Evolutionary conservation across 2,113 vertebrate species (phyloP).

Genomic region (Odobenus rosmarus): DNA sequence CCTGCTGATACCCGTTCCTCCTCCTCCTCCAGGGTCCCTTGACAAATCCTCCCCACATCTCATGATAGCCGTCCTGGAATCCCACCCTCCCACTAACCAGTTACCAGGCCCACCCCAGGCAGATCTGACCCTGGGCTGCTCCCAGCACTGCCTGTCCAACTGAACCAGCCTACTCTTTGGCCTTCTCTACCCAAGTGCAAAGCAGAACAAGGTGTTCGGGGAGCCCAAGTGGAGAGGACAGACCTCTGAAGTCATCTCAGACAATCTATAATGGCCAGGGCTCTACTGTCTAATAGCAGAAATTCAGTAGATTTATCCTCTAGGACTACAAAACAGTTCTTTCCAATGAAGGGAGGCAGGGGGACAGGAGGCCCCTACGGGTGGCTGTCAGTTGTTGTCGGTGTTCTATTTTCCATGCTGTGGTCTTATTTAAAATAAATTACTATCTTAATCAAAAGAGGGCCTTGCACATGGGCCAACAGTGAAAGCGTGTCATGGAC

Average conservation of each 20-base stretch:
- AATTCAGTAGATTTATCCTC: neutral
- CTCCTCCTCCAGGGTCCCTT: neutral
- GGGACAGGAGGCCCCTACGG: fast-evolving
- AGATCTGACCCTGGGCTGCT: neutral
- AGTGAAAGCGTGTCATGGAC: neutral
- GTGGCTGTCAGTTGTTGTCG: fast-evolving
- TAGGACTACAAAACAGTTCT: neutral
- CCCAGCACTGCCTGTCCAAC: neutral
- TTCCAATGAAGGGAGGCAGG: neutral
- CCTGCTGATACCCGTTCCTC: neutral
- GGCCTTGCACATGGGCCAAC: neutral
- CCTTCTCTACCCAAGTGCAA: neutral
- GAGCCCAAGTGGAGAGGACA: neutral
- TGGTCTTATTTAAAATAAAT: neutral
- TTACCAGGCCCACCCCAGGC: neutral
- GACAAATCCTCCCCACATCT: neutral
- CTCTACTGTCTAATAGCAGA: neutral
- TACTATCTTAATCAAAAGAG: neutral
- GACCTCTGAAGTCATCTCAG: neutral
- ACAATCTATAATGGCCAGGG: neutral
- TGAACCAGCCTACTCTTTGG: neutral
- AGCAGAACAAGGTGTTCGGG: neutral
- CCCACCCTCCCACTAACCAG: neutral
- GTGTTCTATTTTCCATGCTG: neutral
- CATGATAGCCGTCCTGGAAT: neutral